A percentile compares a stretch with the other conserved stretches of the same genome.
Evolutionary conservation across 2,797 vertebrate genomes (phyloP).

Genomic region (Anolis apletophallus): DNA sequence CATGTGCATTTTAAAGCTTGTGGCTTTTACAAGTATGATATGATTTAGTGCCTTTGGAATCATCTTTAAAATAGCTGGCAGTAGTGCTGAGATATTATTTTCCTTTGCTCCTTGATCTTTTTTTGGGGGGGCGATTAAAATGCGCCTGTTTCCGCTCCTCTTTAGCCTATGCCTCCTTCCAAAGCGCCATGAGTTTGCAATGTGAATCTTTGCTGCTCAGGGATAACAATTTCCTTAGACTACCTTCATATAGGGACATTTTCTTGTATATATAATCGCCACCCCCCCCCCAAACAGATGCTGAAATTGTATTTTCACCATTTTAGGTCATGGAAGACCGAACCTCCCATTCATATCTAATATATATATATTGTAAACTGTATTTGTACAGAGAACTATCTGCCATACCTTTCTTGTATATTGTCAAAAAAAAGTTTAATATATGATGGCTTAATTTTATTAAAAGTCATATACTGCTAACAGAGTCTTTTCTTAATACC

Average conservation of each 20-base stretch:
- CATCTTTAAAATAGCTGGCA: background rate
- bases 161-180: background rate
- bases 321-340: background rate
- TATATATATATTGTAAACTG: fast-evolving
- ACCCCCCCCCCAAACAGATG: background rate
- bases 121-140: background rate
- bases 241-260: background rate
- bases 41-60: background rate
- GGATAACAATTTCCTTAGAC: background rate
- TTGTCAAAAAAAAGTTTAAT: background rate
- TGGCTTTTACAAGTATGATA: background rate
- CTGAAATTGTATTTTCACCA: background rate
- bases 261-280: background rate
- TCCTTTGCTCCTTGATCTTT: background rate
- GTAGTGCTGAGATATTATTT: background rate
- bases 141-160: background rate
- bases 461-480: background rate
- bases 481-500: too few relatives aligned
- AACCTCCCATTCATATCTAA: background rate
- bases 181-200: background rate
- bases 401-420: background rate
- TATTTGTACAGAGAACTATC: background rate
- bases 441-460: background rate
- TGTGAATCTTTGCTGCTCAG: background rate
- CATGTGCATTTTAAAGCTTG: background rate